These are phyloP conservation scores for Philaethria dido DNA, from an alignment of 2,888 invertebrate genomes.

Conservation along the genomic window DNA sequence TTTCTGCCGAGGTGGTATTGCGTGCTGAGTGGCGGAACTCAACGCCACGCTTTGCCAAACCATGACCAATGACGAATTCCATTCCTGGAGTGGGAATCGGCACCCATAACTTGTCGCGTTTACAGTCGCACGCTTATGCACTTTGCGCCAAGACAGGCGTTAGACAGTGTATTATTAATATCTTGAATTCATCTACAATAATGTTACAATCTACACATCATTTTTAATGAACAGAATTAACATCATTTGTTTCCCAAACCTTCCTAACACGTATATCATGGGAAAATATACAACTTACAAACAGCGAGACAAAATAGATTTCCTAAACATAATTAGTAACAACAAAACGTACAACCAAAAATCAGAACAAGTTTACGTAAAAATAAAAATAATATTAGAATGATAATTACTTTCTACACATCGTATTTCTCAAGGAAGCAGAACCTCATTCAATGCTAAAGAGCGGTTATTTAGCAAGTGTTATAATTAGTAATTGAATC, in stretches of 20 bases:
- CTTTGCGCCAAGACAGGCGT: too few species aligned
- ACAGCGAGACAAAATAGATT: not conserved
- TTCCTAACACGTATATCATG: not conserved
- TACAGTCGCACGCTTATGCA: too few species aligned
- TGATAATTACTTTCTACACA: slow-evolving; percentile 18
- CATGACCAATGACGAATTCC: too few species aligned
- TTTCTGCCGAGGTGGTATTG: too few species aligned
- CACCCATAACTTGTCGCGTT: too few species aligned
- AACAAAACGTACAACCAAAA: not conserved
- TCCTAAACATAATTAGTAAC: not conserved
- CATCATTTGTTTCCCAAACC: not conserved
- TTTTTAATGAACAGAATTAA: not conserved
- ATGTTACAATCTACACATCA: not conserved
- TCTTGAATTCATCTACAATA: too few species aligned
- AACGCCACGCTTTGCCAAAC: too few species aligned
- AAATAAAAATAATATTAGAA: slow-evolving; percentile 12
- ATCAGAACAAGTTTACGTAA: slow-evolving; percentile 10
- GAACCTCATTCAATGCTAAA: slow-evolving; percentile 8
- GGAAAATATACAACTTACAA: not conserved
- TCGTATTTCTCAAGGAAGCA: slow-evolving; percentile 30
- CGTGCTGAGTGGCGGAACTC: too few species aligned
- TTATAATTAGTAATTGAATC: slow-evolving; percentile 8
- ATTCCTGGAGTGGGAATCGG: too few species aligned
- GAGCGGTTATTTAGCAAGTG: slow-evolving; percentile 18
- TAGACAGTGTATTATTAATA: too few species aligned